Evolutionary conservation across 2,888 invertebrate genomes (phyloP).

Genomic region (Strigamia transsilvanica): DNA sequence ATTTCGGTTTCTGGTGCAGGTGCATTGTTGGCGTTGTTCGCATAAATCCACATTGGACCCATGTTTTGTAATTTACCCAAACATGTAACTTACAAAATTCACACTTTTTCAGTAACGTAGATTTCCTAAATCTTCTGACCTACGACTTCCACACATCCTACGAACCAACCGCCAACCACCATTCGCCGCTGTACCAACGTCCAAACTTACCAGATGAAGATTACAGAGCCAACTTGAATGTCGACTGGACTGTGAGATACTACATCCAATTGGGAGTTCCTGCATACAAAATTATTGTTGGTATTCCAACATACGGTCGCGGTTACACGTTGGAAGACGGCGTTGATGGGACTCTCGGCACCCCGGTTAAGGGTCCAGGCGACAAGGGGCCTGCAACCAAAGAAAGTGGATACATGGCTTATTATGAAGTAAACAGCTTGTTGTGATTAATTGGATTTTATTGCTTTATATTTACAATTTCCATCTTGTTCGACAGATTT

Average conservation of each 20-base stretch:
- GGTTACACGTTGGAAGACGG: conserved; percentile 88
- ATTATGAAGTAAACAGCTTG: conserved; percentile 54
- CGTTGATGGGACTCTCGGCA: conserved; percentile 83
- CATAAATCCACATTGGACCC: too few species aligned
- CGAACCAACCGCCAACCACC: conserved; percentile 90
- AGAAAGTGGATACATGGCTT: conserved; percentile 77
- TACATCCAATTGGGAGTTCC: conserved; percentile 64
- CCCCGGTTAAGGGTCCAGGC: conserved; percentile 89
- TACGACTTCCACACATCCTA: conserved; percentile 94
- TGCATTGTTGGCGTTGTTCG: too few species aligned
- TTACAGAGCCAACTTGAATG: conserved; percentile 84
- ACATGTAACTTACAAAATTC: neutral
- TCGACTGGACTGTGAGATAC: conserved; percentile 67
- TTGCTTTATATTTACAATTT: too few species aligned
- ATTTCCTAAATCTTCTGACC: conserved; percentile 90
- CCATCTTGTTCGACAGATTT: conserved; percentile 71
- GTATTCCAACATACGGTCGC: conserved; percentile 75
- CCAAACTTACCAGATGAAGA: conserved; percentile 83
- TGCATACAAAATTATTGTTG: conserved; percentile 63
- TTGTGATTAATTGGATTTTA: too few species aligned
- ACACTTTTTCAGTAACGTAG: conserved; percentile 73
- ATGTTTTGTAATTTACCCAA: neutral
- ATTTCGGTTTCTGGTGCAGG: too few species aligned
- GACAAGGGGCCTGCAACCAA: conserved; percentile 89
- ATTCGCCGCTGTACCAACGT: conserved; percentile 82